These are phyloP conservation scores for Arvicanthis niloticus DNA, from an alignment of 2,113 vertebrate genomes.

Conservation along the genomic window DNA sequence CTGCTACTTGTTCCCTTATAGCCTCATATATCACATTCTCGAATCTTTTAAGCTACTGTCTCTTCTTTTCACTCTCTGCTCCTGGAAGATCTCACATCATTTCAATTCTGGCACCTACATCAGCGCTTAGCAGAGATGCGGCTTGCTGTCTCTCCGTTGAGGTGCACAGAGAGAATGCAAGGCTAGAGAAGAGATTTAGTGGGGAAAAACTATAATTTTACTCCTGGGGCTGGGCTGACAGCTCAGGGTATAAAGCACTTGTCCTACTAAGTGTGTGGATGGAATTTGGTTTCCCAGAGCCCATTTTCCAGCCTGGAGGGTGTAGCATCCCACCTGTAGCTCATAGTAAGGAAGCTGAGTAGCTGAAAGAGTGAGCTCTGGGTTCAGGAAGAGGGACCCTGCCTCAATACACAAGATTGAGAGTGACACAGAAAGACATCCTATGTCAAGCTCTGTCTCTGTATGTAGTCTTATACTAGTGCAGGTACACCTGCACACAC, in stretches of 20 bases:
- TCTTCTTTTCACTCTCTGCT: neutral
- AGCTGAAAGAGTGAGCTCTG: neutral
- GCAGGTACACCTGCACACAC: no score
- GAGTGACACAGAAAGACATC: neutral
- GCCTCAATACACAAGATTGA: neutral
- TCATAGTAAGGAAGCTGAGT: no score
- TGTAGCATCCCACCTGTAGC: no score
- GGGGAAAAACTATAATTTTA: neutral
- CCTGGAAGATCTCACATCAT: neutral
- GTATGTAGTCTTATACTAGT: neutral
- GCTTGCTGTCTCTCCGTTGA: neutral
- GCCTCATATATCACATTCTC: accelerated
- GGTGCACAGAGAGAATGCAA: neutral
- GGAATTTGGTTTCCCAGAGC: neutral
- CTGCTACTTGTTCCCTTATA: accelerated
- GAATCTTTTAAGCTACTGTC: neutral
- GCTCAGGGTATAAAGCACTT: neutral
- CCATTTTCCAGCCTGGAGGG: neutral
- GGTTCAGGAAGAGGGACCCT: neutral
- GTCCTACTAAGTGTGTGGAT: neutral
- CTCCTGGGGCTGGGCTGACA: no score
- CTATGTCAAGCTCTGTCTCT: neutral
- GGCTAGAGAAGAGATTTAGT: neutral
- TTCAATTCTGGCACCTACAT: neutral
- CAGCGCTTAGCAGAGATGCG: neutral